Base-by-base conservation (phyloP, 2,797 vertebrate genomes). In the Pachyuromys duprasi region DNA sequence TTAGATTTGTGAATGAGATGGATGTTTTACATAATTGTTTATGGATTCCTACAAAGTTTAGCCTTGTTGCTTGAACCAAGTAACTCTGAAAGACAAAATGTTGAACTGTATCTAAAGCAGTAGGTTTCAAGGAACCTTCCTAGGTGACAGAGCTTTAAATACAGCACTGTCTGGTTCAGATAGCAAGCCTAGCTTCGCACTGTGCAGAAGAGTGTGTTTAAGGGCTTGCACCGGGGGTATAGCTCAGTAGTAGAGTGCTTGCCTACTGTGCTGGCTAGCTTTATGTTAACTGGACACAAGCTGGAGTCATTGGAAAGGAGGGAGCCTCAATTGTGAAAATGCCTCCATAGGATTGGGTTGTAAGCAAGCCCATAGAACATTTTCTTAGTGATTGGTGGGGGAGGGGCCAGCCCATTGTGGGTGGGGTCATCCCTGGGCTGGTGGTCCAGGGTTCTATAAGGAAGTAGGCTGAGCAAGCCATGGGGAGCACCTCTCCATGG, bases 1-100 rank as follows among this genome's bases (percentile, higher is more conserved):
- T 96, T 87, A 90, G 95, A 74, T 93, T 69, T 88, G 90, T 79
- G 84, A 95, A 42, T 81, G 67, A 96, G 62, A 33, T 80, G 75
- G 45, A 69, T 72, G 76, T 57, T 87, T 94, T 91, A 18, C 24
- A 4, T 31, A 45, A 24, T 94, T 76, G 45, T 81, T 93, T 93
- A 81, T 93, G 87, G 90, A 69, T 88, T 87, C 72, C 39, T 74
- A 78, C 60, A 86, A 2, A 9, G 24, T 87, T 90, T 88, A 15
- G 14, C 86, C 70, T 79, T 82, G 63, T 75, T 60, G 55, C 20
- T 74, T 49, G 49, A 95, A 22, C 17, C 60, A 86, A 69, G 87
- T 86, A 75, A 36, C 65, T 20, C 72, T 81, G 5, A 63, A 81
- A 82, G 95, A 70, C 24, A 74, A 72, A 79, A 39, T 2, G 20